Percentiles rank a stretch among this genome's conserved stretches.
Conservation (phyloP, 2,888 invertebrate genomes). For the Sarcophaga rosellei region DNA sequence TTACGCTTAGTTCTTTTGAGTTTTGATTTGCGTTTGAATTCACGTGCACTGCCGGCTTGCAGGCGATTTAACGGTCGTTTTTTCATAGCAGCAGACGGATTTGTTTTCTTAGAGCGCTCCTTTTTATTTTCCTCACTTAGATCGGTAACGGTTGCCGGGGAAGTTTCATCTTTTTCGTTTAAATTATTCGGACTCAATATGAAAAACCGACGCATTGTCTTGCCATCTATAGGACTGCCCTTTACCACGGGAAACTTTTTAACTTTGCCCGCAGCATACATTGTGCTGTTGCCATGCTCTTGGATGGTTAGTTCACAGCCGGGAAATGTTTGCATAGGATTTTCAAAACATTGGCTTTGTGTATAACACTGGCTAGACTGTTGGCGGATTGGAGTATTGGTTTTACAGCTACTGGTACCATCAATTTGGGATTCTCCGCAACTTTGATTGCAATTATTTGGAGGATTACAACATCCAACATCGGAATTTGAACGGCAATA, state of each 20-base stretch:
- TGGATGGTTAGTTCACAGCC: no score
- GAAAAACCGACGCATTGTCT: no score
- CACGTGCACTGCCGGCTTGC: conserved; percentile 1
- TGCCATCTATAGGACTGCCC: no score
- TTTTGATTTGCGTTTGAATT: not conserved
- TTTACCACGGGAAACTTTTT: no score
- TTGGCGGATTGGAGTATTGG: no score
- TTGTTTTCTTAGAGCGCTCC: not conserved
- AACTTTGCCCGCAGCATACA: no score
- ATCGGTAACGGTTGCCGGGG: not conserved
- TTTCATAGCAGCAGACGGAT: not conserved
- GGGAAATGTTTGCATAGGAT: no score
- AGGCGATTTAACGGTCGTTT: not conserved
- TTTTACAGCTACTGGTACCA: not conserved
- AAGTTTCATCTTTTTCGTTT: no score
- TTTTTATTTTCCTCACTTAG: not conserved
- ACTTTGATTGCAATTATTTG: not conserved
- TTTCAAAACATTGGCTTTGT: no score
- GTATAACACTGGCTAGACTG: no score
- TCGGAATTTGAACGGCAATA: not conserved
- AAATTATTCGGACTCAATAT: no score
- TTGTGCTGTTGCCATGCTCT: no score
- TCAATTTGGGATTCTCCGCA: not conserved
- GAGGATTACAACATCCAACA: not conserved
- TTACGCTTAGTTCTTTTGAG: not conserved